Evolutionary conservation across 2,888 invertebrate species (phyloP).

Genomic region (Agriopis marginaria): DNA sequence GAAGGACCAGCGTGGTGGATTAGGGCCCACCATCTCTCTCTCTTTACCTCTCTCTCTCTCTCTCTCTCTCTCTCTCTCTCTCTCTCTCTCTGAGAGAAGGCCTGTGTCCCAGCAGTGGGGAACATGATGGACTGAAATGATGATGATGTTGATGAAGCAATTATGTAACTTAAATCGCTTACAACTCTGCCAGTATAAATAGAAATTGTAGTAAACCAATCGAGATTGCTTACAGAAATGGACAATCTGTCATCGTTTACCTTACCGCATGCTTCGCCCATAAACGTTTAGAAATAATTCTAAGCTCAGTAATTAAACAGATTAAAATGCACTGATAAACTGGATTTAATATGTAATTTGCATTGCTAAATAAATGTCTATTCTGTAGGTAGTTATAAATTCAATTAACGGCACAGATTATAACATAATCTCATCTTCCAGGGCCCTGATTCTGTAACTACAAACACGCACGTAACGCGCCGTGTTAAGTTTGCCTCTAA

Average conservation of each 20-base stretch:
- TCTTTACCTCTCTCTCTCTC: too few species aligned
- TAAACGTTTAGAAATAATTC: constrained; percentile 14
- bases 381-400: not conserved
- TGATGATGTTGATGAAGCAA: not conserved
- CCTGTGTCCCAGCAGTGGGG: too few species aligned
- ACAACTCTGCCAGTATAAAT: not conserved
- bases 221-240: not conserved
- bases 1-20: too few species aligned
- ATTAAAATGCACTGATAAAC: constrained; percentile 17
- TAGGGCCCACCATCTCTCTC: too few species aligned
- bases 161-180: not conserved
- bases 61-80: too few species aligned
- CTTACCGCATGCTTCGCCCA: not conserved
- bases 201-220: not conserved
- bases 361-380: constrained; percentile 8
- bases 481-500: too few species aligned
- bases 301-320: constrained; percentile 9
- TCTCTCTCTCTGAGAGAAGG: too few species aligned
- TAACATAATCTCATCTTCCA: too few species aligned
- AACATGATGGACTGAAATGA: too few species aligned
- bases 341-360: constrained; percentile 15
- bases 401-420: not conserved
- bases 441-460: too few species aligned
- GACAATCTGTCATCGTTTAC: constrained; percentile 17
- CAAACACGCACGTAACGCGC: too few species aligned